A percentile compares a stretch with the other conserved stretches of the same genome.
Evolutionary conservation across 1,140 invertebrate genomes (phyloP).

Genomic region (Drosophila repletoides): DNA sequence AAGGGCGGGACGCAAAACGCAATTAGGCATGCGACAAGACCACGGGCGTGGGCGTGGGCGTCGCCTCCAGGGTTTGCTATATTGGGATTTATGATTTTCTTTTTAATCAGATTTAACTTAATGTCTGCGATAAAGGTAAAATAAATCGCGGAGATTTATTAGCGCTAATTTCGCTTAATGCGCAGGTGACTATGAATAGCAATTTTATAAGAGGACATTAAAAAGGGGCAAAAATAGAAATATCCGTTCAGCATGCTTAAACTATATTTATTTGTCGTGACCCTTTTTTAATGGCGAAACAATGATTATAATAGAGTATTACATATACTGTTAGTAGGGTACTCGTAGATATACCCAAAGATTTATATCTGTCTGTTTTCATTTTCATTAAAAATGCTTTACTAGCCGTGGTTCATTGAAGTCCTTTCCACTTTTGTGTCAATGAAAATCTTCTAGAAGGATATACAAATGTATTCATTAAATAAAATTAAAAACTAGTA

Average conservation of each 20-base stretch:
- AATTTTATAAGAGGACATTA: constrained; percentile 14
- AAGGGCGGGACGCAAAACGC: constrained; percentile 28
- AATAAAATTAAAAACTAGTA: no score
- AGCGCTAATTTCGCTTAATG: constrained; percentile 50
- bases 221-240: not conserved
- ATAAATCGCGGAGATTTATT: constrained; percentile 63
- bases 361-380: no score
- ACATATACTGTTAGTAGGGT: no score
- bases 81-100: constrained; percentile 67
- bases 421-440: no score
- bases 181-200: constrained; percentile 15
- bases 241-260: constrained; percentile 1
- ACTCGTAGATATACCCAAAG: no score
- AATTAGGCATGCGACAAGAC: constrained; percentile 59
- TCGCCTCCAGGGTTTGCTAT: constrained; percentile 20
- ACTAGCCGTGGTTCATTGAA: no score
- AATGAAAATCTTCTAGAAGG: no score
- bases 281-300: no score
- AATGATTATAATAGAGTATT: no score
- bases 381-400: no score
- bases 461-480: no score
- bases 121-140: constrained; percentile 63
- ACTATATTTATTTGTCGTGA: no score
- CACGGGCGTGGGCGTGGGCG: constrained; percentile 1
- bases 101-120: constrained; percentile 69